Conservation (phyloP, 2,888 invertebrate genomes). For the Poecilobothrus nobilitatus region DNA sequence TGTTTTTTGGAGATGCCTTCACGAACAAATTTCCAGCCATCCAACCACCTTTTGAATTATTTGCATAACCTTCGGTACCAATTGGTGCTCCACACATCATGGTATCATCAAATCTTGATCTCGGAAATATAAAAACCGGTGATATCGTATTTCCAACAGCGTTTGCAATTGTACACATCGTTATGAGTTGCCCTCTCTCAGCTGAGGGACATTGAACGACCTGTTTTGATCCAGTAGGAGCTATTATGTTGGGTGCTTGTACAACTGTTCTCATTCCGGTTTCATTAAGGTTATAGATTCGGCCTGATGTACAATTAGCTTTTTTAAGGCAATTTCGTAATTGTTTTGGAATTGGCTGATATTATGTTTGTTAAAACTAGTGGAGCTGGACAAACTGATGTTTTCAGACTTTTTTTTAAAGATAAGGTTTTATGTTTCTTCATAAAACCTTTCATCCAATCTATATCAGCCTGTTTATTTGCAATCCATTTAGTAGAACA, state of each 20-base stretch:
- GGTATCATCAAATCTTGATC: constrained; percentile 16
- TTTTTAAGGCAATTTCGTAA: constrained; percentile 21
- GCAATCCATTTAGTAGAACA: constrained; percentile 18
- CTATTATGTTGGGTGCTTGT: constrained; percentile 23
- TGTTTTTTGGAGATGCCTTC: constrained; percentile 14
- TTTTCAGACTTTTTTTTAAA: constrained; percentile 23
- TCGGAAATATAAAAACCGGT: constrained; percentile 21
- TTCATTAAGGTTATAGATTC: constrained; percentile 25
- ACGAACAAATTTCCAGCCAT: constrained; percentile 19
- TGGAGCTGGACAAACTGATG: constrained; percentile 22
- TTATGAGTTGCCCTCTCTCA: constrained; percentile 27
- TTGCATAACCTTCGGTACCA: constrained; percentile 20
- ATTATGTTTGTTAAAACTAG: constrained; percentile 23
- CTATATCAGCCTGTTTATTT: constrained; percentile 20
- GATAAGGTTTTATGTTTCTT: constrained; percentile 22
- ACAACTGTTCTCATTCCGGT: constrained; percentile 24
- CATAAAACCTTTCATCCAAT: constrained; percentile 24
- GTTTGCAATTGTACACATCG: constrained; percentile 22
- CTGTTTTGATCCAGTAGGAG: constrained; percentile 22
- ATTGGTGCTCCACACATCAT: constrained; percentile 20
- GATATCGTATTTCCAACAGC: constrained; percentile 19
- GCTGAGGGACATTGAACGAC: constrained; percentile 27
- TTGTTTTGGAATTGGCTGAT: constrained; percentile 23
- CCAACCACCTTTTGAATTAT: constrained; percentile 19
- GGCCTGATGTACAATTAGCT: constrained; percentile 21